Evolutionary conservation across 1,140 invertebrate species (phyloP).

Genomic region (Diachasma alloeum): DNA sequence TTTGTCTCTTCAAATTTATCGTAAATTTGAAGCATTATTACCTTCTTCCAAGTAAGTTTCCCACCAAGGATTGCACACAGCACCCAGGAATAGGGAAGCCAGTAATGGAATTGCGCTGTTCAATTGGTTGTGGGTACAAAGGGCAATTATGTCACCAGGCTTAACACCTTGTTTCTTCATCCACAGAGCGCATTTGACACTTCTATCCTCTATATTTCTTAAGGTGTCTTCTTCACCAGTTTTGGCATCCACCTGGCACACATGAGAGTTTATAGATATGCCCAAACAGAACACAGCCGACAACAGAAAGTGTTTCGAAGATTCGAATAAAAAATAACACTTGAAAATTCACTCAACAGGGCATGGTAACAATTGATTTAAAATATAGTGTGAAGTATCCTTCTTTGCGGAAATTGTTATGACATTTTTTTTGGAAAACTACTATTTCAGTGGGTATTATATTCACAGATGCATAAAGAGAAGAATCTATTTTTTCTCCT

Average conservation of each 20-base stretch:
- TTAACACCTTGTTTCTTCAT: conserved; percentile 53
- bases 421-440: too few species aligned
- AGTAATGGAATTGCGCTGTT: conserved; percentile 60
- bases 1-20: too few species aligned
- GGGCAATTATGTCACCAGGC: conserved; percentile 56
- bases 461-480: too few species aligned
- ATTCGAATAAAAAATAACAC: too few species aligned
- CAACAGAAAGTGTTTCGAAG: too few species aligned
- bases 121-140: conserved; percentile 60
- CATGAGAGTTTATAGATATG: background rate
- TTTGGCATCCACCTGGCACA: conserved; percentile 54
- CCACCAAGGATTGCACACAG: conserved; percentile 37
- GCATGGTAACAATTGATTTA: too few species aligned
- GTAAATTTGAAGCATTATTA: background rate
- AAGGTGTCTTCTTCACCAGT: conserved; percentile 61
- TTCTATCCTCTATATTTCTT: conserved; percentile 51
- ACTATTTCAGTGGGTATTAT: too few species aligned
- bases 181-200: conserved; percentile 58
- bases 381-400: too few species aligned
- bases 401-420: too few species aligned
- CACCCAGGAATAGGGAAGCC: conserved; percentile 60
- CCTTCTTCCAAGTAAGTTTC: conserved; percentile 12
- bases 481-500: too few species aligned
- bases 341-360: too few species aligned
- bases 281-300: too few species aligned